Conservation (phyloP, 2,113 vertebrate genomes). For the Spilogale gracilis region DNA sequence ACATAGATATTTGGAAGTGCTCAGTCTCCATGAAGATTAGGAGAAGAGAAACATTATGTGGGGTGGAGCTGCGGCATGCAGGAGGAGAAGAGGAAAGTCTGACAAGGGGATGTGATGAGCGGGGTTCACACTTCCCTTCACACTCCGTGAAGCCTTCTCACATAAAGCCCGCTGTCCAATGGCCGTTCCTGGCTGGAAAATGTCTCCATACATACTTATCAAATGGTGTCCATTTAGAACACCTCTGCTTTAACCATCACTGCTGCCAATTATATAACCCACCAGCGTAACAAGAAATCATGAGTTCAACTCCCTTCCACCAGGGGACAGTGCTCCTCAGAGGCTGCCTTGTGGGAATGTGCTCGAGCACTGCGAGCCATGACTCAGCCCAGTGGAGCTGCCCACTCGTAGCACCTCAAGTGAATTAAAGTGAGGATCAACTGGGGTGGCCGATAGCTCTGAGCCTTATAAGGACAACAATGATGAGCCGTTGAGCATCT, state of each 20-base stretch:
- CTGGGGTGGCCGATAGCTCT: background rate
- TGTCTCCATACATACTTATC: background rate
- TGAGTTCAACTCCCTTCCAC: too few relatives aligned
- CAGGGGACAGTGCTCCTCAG: background rate
- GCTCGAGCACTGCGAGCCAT: rapidly evolving
- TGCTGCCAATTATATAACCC: background rate
- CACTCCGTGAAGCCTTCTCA: background rate
- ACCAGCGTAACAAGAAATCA: background rate
- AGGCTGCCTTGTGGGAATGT: background rate
- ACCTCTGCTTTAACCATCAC: background rate
- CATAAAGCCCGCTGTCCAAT: background rate
- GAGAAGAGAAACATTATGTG: background rate
- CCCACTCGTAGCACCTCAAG: background rate
- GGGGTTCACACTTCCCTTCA: background rate
- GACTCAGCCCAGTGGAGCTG: background rate
- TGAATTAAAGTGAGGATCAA: background rate
- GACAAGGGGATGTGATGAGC: background rate
- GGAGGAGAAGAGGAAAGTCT: background rate
- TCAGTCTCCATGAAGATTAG: background rate
- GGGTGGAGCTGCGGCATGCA: background rate
- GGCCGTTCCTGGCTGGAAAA: background rate
- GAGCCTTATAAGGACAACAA: background rate
- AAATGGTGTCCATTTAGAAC: background rate
- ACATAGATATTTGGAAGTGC: background rate
- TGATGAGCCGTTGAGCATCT: background rate